These are phyloP conservation scores for Neosalanx taihuensis DNA, from an alignment of 2,797 vertebrate genomes.

Conservation along the genomic window DNA sequence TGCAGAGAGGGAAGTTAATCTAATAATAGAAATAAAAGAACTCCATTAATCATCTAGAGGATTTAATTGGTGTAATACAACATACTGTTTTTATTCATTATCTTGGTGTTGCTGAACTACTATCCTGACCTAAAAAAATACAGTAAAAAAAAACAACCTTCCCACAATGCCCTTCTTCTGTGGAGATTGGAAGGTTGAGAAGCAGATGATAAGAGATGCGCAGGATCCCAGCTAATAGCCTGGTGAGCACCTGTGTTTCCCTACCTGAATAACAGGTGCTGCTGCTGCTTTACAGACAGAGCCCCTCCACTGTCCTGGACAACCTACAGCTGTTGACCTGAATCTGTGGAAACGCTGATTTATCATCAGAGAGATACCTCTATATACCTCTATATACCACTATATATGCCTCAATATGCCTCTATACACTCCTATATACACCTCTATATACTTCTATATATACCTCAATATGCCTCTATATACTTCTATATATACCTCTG, in stretches of 20 bases:
- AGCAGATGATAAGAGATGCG: neutral
- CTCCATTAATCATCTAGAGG: no score
- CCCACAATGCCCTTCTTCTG: neutral
- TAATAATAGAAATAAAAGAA: neutral
- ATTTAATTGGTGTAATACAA: neutral
- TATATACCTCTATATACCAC: no score
- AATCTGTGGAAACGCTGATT: constrained; percentile 2
- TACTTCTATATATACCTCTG: no score
- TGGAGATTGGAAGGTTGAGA: neutral
- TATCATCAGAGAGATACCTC: neutral
- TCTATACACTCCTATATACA: no score
- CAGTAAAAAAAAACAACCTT: neutral
- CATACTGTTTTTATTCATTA: neutral
- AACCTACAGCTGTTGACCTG: neutral
- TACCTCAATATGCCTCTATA: no score
- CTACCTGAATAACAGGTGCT: no score
- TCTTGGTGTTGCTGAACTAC: no score
- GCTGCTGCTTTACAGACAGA: neutral
- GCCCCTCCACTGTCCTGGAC: neutral
- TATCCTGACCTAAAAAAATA: neutral
- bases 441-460: no score
- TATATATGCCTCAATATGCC: no score
- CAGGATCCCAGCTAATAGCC: neutral
- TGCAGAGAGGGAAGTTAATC: neutral
- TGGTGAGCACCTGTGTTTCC: no score